These are phyloP conservation scores for Eilema griseolum DNA, from an alignment of 2,888 invertebrate species.

Conservation along the genomic window DNA sequence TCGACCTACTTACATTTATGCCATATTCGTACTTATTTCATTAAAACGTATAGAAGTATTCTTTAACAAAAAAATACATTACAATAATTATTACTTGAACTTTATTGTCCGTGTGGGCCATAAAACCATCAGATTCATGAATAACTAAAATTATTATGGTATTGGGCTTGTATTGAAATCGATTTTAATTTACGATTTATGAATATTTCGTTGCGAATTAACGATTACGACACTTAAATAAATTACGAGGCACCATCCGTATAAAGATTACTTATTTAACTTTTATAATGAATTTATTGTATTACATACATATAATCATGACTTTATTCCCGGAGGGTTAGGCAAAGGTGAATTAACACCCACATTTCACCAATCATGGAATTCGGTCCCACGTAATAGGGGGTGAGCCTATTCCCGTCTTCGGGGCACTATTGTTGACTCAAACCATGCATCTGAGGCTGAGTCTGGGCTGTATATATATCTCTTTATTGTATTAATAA, in stretches of 20 bases:
- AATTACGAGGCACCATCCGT: conserved; percentile 8
- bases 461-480: no score
- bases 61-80: not conserved
- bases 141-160: conserved; percentile 8
- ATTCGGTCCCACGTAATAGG: no score
- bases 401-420: no score
- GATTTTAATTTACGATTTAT: conserved; percentile 16
- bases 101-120: not conserved
- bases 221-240: conserved; percentile 8
- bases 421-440: no score
- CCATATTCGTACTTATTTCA: not conserved
- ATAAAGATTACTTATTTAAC: conserved; percentile 4
- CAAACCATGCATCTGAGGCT: no score
- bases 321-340: no score
- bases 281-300: not conserved
- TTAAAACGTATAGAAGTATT: not conserved
- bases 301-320: no score
- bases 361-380: no score
- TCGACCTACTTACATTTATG: not conserved
- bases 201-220: conserved; percentile 12
- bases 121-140: conserved; percentile 11
- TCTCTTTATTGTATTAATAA: not conserved
- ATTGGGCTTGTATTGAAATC: not conserved
- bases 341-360: no score
- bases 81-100: not conserved